Evolutionary conservation across 2,113 vertebrate species (phyloP).

Genomic region (Anolis carolinensis): DNA sequence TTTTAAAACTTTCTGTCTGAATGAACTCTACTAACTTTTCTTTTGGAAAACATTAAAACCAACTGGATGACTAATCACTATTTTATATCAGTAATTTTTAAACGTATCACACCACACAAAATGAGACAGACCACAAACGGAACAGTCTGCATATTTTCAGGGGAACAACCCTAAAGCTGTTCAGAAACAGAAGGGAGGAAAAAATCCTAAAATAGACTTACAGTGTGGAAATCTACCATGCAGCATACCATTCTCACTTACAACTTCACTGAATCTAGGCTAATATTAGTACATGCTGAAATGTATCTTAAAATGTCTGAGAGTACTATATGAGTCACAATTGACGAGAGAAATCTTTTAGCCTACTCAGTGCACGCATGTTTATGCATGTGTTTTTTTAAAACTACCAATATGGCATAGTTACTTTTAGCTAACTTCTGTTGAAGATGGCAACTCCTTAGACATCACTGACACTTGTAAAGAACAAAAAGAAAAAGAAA

Average conservation of each 20-base stretch:
- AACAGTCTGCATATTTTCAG: slow-evolving; percentile 12
- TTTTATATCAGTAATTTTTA: slow-evolving; percentile 16
- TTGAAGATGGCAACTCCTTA: background rate
- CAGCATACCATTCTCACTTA: slow-evolving; percentile 7
- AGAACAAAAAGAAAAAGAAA: background rate
- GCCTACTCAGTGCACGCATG: background rate
- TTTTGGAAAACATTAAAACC: background rate
- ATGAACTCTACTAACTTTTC: background rate
- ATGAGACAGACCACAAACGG: background rate
- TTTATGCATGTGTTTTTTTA: background rate
- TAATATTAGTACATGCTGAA: slow-evolving; percentile 35
- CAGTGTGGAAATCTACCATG: slow-evolving; percentile 35
- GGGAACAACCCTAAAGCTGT: slow-evolving; percentile 11
- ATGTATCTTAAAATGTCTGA: slow-evolving; percentile 35
- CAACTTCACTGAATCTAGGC: slow-evolving; percentile 27
- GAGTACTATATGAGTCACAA: slow-evolving; percentile 44
- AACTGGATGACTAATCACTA: background rate
- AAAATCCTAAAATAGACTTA: slow-evolving; percentile 36
- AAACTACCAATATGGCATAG: background rate
- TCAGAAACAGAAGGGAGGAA: slow-evolving; percentile 49
- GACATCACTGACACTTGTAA: background rate
- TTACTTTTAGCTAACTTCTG: background rate
- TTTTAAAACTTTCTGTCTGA: background rate
- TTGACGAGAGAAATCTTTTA: slow-evolving; percentile 32
- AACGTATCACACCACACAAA: background rate